Conservation (phyloP, 2,113 vertebrate species). For the Semnopithecus entellus region DNA sequence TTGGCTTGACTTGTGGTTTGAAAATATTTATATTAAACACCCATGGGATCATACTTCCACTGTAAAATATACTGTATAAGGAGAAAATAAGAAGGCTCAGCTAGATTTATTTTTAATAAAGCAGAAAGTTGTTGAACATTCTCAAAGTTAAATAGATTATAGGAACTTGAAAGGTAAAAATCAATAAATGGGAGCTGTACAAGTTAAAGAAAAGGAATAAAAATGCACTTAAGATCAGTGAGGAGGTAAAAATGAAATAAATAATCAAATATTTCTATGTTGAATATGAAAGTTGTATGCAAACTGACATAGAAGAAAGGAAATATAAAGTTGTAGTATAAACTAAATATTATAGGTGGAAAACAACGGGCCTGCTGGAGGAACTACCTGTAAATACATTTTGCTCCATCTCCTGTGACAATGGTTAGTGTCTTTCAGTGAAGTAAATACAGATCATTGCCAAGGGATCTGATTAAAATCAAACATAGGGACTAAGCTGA, state of each 20-base stretch:
- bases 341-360: neutral
- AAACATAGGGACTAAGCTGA: neutral
- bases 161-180: neutral
- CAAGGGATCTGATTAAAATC: neutral
- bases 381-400: neutral
- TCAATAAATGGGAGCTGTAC: neutral
- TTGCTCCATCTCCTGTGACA: neutral
- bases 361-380: neutral
- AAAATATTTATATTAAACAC: constrained; percentile 14
- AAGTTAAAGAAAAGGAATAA: neutral
- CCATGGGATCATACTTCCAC: neutral
- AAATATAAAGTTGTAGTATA: neutral
- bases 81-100: neutral
- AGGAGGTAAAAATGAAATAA: neutral
- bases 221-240: neutral
- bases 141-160: neutral
- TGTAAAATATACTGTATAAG: neutral
- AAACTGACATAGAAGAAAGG: neutral
- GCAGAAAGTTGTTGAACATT: neutral
- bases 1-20: neutral
- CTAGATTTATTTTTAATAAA: neutral
- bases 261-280: neutral
- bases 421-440: neutral
- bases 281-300: neutral
- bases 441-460: neutral